Conservation (phyloP, 2,888 invertebrate genomes). For the Pandemis corylana region DNA sequence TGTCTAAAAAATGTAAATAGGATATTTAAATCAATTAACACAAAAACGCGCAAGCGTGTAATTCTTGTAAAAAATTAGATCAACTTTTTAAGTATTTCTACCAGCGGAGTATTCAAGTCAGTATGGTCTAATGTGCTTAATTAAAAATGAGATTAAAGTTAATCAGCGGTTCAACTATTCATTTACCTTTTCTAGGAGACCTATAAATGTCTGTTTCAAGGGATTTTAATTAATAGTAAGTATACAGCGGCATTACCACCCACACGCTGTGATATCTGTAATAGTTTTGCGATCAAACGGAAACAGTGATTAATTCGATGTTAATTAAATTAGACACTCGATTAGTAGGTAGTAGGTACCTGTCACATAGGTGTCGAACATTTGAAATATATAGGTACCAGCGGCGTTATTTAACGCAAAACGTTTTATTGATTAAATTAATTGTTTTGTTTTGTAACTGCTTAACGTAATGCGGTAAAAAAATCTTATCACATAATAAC, state of each 20-base stretch:
- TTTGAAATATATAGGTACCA: not conserved
- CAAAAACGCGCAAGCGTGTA: slow-evolving; percentile 12
- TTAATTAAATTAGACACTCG: not conserved
- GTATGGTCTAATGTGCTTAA: slow-evolving; percentile 29
- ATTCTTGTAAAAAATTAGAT: slow-evolving; percentile 35
- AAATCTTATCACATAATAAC: slow-evolving; percentile 31
- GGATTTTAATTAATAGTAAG: slow-evolving; percentile 31
- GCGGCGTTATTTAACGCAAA: too few species aligned
- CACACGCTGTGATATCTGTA: slow-evolving; percentile 4
- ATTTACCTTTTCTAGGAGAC: slow-evolving; percentile 22
- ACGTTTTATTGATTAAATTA: too few species aligned
- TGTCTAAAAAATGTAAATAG: slow-evolving; percentile 12
- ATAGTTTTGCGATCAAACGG: not conserved
- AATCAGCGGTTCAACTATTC: slow-evolving; percentile 9
- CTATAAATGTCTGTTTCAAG: not conserved
- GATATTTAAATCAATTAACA: slow-evolving; percentile 12
- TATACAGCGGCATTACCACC: slow-evolving; percentile 1
- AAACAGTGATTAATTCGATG: not conserved
- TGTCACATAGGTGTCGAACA: not conserved
- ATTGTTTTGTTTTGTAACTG: not conserved
- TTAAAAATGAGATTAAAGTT: slow-evolving; percentile 25
- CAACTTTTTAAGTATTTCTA: slow-evolving; percentile 10
- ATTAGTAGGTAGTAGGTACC: not conserved
- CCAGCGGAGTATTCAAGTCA: slow-evolving; percentile 13
- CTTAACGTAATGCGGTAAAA: not conserved